Evolutionary conservation across 2,113 vertebrate species (phyloP), one percentile per base, ranked within the genome.

Genomic region (Centrocercus urophasianus): DNA sequence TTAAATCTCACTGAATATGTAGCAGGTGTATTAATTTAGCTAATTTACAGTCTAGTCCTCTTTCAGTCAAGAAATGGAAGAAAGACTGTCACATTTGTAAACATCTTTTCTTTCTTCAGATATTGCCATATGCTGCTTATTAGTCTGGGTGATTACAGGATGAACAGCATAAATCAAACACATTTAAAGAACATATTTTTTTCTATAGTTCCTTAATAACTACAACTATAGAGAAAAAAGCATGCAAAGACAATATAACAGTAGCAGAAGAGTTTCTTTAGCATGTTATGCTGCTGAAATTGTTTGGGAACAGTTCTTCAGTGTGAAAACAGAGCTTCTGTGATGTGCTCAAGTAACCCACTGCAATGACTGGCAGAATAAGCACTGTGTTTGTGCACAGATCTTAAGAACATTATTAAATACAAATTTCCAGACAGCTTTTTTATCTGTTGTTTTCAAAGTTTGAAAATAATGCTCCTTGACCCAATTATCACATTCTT

Each of bases 341-440:
- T 1, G 1, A 15, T 2, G 10, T 36, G 48, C 27, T 71, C 24
- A 81, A 40, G 45, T 73, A 59, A 48, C 32, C 17, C 13, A 4
- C 20, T 7, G 32, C 48, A 32, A 67, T 59, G 27, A 27, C 12
- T 54, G 20, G 1, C 20, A 56, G 4, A 36, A 11, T 45, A 71
- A 88, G 21, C 7, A 43, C 10, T 19, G 36, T 5, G 43, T 65
- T 13, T 59, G 18, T 69, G 6, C n/a, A 40, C 11, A 24, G 17
- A 16, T 54, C 52, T 28, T 16, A 84, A 48, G 30, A 84, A 32
- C 3, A n/a, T 17, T 52, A 43, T 72, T 80, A 21, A n/a, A 78
- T 40, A 69, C 0, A 82, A 57, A 47, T 78, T 64, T 81, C 5
- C 4, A 1, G 42, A 10, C 21, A 32, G 1, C 0, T 77, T 75